Conservation (phyloP, 1,140 invertebrate genomes). For the Tetraneura akinire region DNA sequence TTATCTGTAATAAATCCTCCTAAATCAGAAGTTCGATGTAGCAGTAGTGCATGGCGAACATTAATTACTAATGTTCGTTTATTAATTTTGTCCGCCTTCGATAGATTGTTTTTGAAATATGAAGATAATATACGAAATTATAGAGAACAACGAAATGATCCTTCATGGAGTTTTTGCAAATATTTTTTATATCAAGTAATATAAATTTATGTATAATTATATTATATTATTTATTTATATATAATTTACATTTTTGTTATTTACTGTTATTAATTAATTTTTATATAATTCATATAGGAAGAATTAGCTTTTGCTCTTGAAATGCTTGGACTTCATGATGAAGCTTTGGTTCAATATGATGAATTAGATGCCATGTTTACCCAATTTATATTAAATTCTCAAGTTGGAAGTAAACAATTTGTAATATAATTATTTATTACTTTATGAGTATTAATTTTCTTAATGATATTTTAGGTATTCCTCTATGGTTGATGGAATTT, state of each 20-base stretch:
- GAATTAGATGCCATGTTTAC: slow-evolving; percentile 96
- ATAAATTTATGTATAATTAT: neutral
- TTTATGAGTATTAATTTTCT: slow-evolving; percentile 25
- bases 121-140: slow-evolving; percentile 89
- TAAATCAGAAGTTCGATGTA: slow-evolving; percentile 82
- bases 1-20: slow-evolving; percentile 87
- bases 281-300: too few species aligned
- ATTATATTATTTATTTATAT: neutral
- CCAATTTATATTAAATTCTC: slow-evolving; percentile 91
- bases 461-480: slow-evolving; percentile 64
- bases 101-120: slow-evolving; percentile 79
- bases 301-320: slow-evolving; percentile 93
- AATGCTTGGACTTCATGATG: slow-evolving; percentile 90
- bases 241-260: slow-evolving; percentile 57
- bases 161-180: slow-evolving; percentile 89
- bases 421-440: neutral
- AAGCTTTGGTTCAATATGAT: slow-evolving; percentile 95
- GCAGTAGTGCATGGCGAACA: slow-evolving; percentile 82
- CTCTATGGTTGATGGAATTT: slow-evolving; percentile 79
- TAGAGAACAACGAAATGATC: slow-evolving; percentile 85
- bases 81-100: slow-evolving; percentile 84
- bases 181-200: slow-evolving; percentile 89
- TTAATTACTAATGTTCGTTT: slow-evolving; percentile 80
- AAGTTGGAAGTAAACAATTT: slow-evolving; percentile 69
- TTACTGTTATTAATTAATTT: too few species aligned